A percentile compares a stretch with the other conserved stretches of the same genome.
phyloP scores from a whole-genome alignment of 2,888 invertebrate species.

The Trichacis sp. region DNA sequence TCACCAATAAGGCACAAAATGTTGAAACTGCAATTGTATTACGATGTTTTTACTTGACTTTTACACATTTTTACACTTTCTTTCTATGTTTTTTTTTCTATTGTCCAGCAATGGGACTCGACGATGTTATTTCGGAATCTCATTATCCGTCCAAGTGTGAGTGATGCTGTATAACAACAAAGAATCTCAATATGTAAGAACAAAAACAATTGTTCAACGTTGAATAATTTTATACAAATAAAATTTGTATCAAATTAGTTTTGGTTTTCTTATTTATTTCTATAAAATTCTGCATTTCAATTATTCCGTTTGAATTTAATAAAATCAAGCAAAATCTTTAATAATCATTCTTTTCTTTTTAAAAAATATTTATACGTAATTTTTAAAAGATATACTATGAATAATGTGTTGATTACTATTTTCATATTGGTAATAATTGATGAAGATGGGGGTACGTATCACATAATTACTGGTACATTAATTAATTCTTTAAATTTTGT shows the following conservation, averaged over 20 bases:
- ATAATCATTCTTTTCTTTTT: too few species aligned
- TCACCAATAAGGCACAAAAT: background rate
- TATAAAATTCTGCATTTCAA: too few species aligned
- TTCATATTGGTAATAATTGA: too few species aligned
- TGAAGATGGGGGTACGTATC: too few species aligned
- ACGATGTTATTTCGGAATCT: background rate
- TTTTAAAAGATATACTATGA: slow-evolving; percentile 10
- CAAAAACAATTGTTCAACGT: background rate
- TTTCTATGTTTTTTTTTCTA: background rate
- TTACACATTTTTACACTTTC: background rate
- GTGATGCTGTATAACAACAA: background rate
- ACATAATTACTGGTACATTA: too few species aligned
- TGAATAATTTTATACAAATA: slow-evolving; percentile 2
- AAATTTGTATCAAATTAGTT: background rate
- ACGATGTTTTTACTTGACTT: background rate
- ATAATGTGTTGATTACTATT: too few species aligned
- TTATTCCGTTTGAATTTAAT: too few species aligned
- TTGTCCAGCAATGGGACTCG: background rate
- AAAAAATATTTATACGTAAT: too few species aligned
- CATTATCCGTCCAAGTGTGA: background rate
- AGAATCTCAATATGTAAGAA: background rate
- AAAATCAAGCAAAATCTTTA: too few species aligned
- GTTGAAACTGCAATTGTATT: background rate
- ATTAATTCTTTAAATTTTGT: too few species aligned
- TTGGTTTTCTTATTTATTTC: background rate